A percentile compares a stretch with the other conserved stretches of the same genome.
phyloP scores from a whole-genome alignment of 1,140 invertebrate species.

The Tribolium castaneum region DNA sequence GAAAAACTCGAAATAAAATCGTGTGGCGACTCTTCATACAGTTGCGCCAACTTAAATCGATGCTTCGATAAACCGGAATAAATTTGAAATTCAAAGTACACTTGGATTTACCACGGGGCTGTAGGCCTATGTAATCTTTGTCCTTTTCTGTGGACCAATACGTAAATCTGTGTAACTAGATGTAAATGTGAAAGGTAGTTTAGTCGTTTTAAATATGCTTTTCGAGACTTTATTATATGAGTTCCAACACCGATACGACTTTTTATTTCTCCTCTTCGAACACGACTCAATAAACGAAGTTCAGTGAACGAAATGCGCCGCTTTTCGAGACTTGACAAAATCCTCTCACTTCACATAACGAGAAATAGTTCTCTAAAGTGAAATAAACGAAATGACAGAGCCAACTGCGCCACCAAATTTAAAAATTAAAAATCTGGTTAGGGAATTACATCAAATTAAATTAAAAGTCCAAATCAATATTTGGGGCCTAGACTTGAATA shows the following conservation, averaged over 20 bases:
- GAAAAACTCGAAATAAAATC: background rate
- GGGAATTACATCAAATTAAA: too few species aligned
- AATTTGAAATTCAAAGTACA: background rate
- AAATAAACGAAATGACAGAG: background rate
- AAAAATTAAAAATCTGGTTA: too few species aligned
- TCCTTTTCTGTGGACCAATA: constrained; percentile 50
- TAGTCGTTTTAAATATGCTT: background rate
- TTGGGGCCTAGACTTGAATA: too few species aligned
- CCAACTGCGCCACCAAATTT: too few species aligned
- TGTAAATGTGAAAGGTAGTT: background rate
- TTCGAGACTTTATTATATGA: background rate
- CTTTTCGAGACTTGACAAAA: background rate
- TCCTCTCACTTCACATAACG: background rate
- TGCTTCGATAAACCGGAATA: background rate
- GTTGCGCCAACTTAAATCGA: background rate
- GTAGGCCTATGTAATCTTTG: constrained; percentile 28
- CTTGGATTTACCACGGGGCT: background rate
- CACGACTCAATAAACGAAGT: background rate
- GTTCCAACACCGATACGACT: background rate
- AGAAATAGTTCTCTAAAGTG: background rate
- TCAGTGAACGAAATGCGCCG: background rate
- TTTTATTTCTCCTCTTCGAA: background rate
- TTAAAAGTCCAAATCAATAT: too few species aligned
- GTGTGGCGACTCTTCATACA: background rate
- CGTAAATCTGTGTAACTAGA: constrained; percentile 10